These are phyloP conservation scores for Gymnopithys bicolor DNA, from an alignment of 2,797 vertebrate genomes.

Conservation along the genomic window DNA sequence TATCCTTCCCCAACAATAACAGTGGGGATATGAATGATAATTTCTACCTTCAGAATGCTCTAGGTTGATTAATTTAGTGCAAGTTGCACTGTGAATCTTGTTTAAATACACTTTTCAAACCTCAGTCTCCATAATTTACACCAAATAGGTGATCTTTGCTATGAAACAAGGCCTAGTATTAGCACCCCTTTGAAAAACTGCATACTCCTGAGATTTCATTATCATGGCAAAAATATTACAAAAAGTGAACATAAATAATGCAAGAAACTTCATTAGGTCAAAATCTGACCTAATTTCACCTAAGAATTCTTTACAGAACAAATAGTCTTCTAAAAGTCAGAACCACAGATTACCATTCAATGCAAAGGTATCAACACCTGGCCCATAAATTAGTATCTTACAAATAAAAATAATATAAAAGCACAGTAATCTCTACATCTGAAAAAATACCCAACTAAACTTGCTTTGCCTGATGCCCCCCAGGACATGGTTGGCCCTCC, in stretches of 20 bases:
- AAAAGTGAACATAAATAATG: neutral
- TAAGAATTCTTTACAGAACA: neutral
- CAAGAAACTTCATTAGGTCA: neutral
- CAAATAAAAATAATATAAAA: neutral
- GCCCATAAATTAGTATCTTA: neutral
- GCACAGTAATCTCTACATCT: accelerated
- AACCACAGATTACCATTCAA: neutral
- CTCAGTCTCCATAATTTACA: neutral
- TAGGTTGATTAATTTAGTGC: neutral
- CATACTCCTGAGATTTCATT: neutral
- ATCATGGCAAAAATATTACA: neutral
- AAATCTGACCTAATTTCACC: neutral
- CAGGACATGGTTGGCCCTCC: neutral
- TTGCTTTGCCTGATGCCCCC: neutral
- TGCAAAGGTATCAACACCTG: neutral
- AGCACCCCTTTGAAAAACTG: neutral
- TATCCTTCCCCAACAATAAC: neutral
- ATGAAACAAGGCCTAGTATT: neutral
- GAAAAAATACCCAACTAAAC: neutral
- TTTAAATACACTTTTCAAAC: neutral
- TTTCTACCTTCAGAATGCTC: neutral
- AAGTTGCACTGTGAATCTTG: neutral
- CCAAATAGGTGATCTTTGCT: neutral
- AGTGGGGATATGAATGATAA: neutral
- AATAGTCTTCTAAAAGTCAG: neutral